These are phyloP conservation scores for Leistus spinibarbis DNA, from an alignment of 2,888 invertebrate species.

Conservation along the genomic window DNA sequence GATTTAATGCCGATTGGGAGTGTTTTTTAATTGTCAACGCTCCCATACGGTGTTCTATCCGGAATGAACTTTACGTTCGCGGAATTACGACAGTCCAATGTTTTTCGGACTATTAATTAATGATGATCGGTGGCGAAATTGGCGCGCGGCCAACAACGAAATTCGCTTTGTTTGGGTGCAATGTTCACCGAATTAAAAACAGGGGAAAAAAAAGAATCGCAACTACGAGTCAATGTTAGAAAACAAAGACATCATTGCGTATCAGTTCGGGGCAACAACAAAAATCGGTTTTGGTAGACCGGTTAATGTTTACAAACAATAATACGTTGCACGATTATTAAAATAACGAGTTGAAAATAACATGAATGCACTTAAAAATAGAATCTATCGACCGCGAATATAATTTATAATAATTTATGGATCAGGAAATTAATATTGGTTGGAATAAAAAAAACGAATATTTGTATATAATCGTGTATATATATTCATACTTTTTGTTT, in stretches of 20 bases:
- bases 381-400: background rate
- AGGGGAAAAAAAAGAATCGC: background rate
- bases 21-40: background rate
- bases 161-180: constrained; percentile 51
- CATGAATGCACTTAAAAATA: too few relatives aligned
- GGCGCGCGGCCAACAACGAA: constrained; percentile 65
- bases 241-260: background rate
- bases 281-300: too few relatives aligned
- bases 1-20: background rate
- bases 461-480: background rate
- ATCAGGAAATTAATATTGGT: background rate
- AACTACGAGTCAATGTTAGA: background rate
- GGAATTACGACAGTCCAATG: background rate
- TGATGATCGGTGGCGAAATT: constrained; percentile 58
- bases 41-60: background rate
- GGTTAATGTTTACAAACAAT: too few relatives aligned
- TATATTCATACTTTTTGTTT: background rate
- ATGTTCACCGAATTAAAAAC: constrained; percentile 33
- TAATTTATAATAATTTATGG: background rate
- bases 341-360: too few relatives aligned
- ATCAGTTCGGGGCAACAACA: background rate
- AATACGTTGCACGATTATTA: too few relatives aligned
- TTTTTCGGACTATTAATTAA: background rate
- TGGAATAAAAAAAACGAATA: background rate
- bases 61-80: background rate